Percentiles rank a stretch among this genome's conserved stretches.
These are phyloP conservation scores for Pollimyrus isidori DNA, from an alignment of 2,113 vertebrate species.

Conservation along the genomic window DNA sequence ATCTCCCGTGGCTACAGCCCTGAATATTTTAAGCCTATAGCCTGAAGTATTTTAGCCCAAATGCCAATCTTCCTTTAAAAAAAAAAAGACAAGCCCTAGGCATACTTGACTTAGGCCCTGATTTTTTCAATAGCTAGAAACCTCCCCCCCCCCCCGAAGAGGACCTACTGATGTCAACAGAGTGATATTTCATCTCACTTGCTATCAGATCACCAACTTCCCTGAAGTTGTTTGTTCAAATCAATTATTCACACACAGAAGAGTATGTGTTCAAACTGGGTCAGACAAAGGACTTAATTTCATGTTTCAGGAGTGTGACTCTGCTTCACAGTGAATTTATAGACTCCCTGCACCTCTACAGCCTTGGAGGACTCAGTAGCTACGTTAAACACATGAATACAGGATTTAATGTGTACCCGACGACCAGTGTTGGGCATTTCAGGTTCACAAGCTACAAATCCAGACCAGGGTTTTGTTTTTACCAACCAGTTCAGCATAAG, in stretches of 20 bases:
- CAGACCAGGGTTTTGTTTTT: too few relatives aligned
- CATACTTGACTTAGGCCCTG: neutral
- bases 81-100: neutral
- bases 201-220: conserved; percentile 9
- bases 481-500: too few relatives aligned
- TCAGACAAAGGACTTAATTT: conserved; percentile 15
- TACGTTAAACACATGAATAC: neutral
- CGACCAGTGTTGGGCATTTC: too few relatives aligned
- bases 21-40: neutral
- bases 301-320: neutral
- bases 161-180: neutral
- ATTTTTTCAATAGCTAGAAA: neutral
- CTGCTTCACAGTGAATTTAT: neutral
- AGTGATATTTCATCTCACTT: conserved; percentile 12
- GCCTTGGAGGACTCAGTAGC: neutral
- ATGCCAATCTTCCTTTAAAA: neutral
- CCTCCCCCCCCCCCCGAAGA: neutral
- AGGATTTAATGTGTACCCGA: neutral
- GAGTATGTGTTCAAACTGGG: conserved; percentile 1
- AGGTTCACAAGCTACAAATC: too few relatives aligned
- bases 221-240: conserved; percentile 16
- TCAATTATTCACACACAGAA: conserved; percentile 12
- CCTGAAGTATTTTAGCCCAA: neutral
- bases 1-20: neutral
- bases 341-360: neutral